Conservation (phyloP, 2,113 vertebrate genomes). For the Tragelaphus scriptus region DNA sequence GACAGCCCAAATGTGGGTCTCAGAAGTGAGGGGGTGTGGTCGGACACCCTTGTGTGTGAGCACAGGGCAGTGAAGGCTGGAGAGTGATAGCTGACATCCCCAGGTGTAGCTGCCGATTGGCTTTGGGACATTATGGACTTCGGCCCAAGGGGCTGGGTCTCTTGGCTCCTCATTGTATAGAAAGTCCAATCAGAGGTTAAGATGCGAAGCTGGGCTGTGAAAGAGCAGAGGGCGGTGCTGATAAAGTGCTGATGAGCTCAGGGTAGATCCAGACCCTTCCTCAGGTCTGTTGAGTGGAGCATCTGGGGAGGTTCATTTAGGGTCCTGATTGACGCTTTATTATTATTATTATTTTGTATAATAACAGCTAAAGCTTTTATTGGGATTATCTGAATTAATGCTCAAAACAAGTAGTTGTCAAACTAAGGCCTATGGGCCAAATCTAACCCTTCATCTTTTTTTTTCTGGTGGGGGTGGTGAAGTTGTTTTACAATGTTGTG, state of each 20-base stretch:
- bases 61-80: too few relatives aligned
- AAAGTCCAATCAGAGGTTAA: neutral
- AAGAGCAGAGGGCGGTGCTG: neutral
- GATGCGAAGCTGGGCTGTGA: neutral
- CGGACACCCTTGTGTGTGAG: accelerated
- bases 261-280: neutral
- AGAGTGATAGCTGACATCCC: neutral
- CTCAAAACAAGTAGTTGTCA: neutral
- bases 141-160: neutral
- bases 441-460: neutral
- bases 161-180: neutral
- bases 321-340: neutral
- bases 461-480: neutral
- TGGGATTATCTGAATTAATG: slow-evolving; percentile 3
- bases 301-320: neutral
- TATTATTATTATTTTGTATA: neutral
- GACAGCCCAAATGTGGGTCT: neutral
- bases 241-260: neutral
- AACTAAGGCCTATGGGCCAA: neutral
- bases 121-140: neutral
- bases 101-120: too few relatives aligned
- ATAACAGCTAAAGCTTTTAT: slow-evolving; percentile 30
- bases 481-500: neutral
- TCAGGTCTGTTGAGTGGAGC: neutral
- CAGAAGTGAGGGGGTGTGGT: neutral